Conservation (phyloP, 2,888 invertebrate species). For the Cantharis rufa region DNA sequence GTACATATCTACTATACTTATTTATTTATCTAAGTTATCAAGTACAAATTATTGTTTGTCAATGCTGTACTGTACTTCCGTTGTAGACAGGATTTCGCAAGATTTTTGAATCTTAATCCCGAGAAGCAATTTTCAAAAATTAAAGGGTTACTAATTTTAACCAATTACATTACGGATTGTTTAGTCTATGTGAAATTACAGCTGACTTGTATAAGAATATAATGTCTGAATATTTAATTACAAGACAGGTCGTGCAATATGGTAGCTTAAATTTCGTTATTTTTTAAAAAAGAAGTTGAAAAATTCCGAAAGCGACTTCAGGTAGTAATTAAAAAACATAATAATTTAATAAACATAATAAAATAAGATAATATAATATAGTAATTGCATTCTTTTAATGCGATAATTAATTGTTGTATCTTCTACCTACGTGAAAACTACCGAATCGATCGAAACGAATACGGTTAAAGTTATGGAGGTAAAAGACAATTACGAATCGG, state of each 20-base stretch:
- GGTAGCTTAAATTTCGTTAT: background rate
- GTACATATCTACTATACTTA: too few relatives aligned
- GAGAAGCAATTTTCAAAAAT: background rate
- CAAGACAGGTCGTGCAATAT: background rate
- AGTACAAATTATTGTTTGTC: background rate
- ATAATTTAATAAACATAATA: background rate
- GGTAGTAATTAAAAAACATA: background rate
- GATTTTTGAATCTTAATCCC: too few relatives aligned
- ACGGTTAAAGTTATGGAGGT: constrained; percentile 2
- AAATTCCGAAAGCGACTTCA: background rate
- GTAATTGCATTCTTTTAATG: constrained; percentile 15
- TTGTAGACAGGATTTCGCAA: too few relatives aligned
- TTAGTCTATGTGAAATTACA: background rate
- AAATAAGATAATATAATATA: background rate
- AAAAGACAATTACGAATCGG: constrained; percentile 19
- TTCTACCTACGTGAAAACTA: constrained; percentile 4
- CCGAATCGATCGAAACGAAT: constrained; percentile 6
- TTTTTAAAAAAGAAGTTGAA: background rate
- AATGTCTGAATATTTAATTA: background rate
- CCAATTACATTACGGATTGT: background rate
- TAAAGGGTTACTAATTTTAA: background rate
- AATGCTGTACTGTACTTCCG: too few relatives aligned
- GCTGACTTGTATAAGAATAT: background rate
- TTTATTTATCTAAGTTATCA: background rate
- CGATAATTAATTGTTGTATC: constrained; percentile 14